Conservation (phyloP, 2,797 vertebrate species). For the Gadopsis bispinosus region DNA sequence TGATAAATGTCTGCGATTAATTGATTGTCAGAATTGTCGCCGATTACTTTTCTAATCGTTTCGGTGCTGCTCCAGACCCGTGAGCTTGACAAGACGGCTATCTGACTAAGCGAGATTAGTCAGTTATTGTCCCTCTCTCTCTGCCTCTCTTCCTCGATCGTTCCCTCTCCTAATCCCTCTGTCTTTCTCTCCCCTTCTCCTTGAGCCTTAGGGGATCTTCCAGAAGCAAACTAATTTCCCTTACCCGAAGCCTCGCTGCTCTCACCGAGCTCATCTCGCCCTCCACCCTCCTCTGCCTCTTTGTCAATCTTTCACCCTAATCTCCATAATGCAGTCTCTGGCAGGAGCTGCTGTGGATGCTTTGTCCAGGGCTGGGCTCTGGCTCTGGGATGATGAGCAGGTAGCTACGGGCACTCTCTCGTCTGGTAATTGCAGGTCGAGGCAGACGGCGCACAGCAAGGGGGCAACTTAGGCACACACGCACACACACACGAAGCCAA, state of each 20-base stretch:
- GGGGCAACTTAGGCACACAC: conserved; percentile 9
- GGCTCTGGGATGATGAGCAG: conserved; percentile 66
- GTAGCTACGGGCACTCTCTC: conserved; percentile 52
- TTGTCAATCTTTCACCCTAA: conserved; percentile 72
- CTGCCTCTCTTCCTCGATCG: conserved; percentile 6
- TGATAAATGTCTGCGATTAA: not conserved
- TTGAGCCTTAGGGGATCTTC: conserved; percentile 46
- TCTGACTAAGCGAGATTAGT: conserved; percentile 37
- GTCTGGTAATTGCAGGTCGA: conserved; percentile 56
- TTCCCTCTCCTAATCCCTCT: conserved; percentile 28
- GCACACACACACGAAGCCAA: not conserved
- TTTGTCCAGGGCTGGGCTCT: conserved; percentile 52
- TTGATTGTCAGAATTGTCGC: not conserved
- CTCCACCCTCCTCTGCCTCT: conserved; percentile 50
- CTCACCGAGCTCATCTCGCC: conserved; percentile 37
- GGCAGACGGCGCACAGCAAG: conserved; percentile 57
- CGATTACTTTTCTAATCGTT: not conserved
- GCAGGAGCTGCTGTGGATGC: conserved; percentile 56
- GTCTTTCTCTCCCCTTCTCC: conserved; percentile 39
- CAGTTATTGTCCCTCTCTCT: conserved; percentile 17
- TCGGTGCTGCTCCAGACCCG: conserved; percentile 6
- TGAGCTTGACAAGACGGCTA: not conserved
- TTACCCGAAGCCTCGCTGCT: conserved; percentile 49
- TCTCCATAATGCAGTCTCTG: conserved; percentile 76
- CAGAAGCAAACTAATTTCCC: conserved; percentile 67